These are phyloP conservation scores for Nannobrachium achirus DNA, from an alignment of 2,113 vertebrate genomes.

Conservation along the genomic window DNA sequence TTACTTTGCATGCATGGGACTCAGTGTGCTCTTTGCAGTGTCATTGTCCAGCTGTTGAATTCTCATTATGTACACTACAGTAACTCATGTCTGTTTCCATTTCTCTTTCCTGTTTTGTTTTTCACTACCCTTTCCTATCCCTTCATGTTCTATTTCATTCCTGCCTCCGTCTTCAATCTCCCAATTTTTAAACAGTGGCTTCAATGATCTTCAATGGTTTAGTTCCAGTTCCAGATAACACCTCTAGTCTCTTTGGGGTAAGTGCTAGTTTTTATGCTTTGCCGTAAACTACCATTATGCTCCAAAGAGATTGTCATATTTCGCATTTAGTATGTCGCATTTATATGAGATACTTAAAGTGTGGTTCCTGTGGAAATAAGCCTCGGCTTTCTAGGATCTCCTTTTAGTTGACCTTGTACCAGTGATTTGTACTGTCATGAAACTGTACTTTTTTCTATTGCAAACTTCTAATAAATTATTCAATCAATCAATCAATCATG, in stretches of 20 bases:
- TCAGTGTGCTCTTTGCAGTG: conserved; percentile 10
- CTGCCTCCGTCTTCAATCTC: conserved; percentile 6
- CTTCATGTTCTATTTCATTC: conserved; percentile 11
- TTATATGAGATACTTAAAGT: too few species aligned
- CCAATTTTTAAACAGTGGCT: conserved; percentile 80
- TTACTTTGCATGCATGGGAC: conserved; percentile 37
- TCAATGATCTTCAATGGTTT: conserved; percentile 87
- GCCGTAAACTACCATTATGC: too few species aligned
- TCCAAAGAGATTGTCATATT: too few species aligned
- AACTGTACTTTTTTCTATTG: too few species aligned
- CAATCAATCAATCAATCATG: too few species aligned
- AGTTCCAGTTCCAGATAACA: conserved; percentile 87
- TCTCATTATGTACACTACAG: conserved; percentile 53
- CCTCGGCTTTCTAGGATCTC: too few species aligned
- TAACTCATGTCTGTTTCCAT: conserved; percentile 34
- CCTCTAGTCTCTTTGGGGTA: conserved; percentile 92
- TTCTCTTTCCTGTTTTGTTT: conserved; percentile 23
- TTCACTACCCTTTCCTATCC: conserved; percentile 11
- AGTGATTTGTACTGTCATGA: too few species aligned
- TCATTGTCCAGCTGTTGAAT: conserved; percentile 23
- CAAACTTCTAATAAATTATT: too few species aligned
- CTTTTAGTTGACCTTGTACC: too few species aligned
- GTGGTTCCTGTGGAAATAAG: too few species aligned
- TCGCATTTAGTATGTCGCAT: too few species aligned
- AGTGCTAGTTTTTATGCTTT: conserved; percentile 62